phyloP scores from a whole-genome alignment of 1,140 invertebrate species.

The Apocrypta bakeri region DNA sequence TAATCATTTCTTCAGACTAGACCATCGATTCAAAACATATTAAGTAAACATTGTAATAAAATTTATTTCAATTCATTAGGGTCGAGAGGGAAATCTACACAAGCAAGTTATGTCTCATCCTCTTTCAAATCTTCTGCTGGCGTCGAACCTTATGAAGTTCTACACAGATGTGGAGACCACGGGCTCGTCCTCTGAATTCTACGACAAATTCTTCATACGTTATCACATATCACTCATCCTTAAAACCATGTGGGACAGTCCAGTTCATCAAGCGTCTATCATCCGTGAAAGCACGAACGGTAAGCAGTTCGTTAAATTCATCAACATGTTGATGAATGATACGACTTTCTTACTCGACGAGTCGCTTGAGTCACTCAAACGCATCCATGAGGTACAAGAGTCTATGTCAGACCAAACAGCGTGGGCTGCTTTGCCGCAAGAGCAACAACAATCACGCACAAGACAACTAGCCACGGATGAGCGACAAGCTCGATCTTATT shows the following conservation, averaged over 20 bases:
- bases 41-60: neutral
- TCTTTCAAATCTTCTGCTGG: slow-evolving; percentile 87
- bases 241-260: slow-evolving; percentile 89
- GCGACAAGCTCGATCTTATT: slow-evolving; percentile 94
- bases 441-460: slow-evolving; percentile 85
- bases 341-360: slow-evolving; percentile 98
- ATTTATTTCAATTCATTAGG: slow-evolving; percentile 66
- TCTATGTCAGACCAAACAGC: slow-evolving; percentile 82
- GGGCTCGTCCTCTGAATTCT: slow-evolving; percentile 97
- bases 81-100: slow-evolving; percentile 77
- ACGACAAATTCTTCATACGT: slow-evolving; percentile 98
- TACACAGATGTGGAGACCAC: slow-evolving; percentile 99
- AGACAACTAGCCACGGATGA: slow-evolving; percentile 92
- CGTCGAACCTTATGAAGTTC: slow-evolving; percentile 96
- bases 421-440: slow-evolving; percentile 80
- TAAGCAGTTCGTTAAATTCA: slow-evolving; percentile 97
- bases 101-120: slow-evolving; percentile 88
- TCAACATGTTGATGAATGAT: slow-evolving; percentile 99
- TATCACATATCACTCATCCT: slow-evolving; percentile 98
- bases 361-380: slow-evolving; percentile 94
- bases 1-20: neutral
- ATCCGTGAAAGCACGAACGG: slow-evolving; percentile 88
- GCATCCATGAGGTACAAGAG: slow-evolving; percentile 96
- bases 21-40: neutral
- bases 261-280: slow-evolving; percentile 81